Conservation (phyloP, 2,113 vertebrate species). For the Tursiops truncatus region DNA sequence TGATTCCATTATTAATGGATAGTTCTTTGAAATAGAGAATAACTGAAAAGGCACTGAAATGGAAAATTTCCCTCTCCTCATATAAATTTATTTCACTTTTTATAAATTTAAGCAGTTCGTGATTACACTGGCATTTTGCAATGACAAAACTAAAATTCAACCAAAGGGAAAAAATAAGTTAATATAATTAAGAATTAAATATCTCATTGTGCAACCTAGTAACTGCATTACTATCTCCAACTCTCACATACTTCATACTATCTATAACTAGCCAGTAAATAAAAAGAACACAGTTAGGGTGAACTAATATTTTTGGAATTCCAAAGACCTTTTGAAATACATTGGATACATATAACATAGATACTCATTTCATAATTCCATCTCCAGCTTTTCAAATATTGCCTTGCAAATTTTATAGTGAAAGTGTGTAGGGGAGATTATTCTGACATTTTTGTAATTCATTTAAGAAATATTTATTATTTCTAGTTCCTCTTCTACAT, state of each 20-base stretch:
- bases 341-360: neutral
- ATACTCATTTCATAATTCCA: neutral
- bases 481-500: neutral
- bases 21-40: constrained; percentile 7
- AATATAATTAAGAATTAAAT: constrained; percentile 18
- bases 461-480: constrained; percentile 10
- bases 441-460: neutral
- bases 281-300: neutral
- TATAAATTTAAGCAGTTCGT: neutral
- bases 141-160: constrained; percentile 38
- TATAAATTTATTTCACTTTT: constrained; percentile 18
- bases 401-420: neutral
- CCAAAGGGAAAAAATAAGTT: neutral
- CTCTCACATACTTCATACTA: neutral
- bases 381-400: neutral
- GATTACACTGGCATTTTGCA: neutral
- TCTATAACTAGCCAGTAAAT: neutral
- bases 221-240: neutral
- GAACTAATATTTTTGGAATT: neutral
- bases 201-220: neutral
- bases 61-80: neutral
- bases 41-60: neutral
- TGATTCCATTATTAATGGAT: constrained; percentile 21
- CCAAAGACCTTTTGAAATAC: neutral
- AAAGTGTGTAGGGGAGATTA: neutral